phyloP scores from a whole-genome alignment of 1,140 invertebrate species.

The Musca vetustissima region DNA sequence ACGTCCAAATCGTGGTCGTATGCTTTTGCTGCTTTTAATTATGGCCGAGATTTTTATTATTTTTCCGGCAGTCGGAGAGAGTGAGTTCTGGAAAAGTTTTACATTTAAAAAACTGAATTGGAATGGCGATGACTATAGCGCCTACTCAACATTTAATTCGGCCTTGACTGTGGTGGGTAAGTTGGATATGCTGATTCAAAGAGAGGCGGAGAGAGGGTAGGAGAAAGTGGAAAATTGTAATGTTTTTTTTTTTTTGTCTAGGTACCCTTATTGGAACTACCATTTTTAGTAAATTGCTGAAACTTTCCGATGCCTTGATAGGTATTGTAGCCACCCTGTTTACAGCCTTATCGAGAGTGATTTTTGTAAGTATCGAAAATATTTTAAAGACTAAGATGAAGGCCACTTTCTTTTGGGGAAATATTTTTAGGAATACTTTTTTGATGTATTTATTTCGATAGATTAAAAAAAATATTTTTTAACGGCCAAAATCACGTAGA shows the following conservation, averaged over 20 bases:
- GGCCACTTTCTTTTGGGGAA: too few relatives aligned
- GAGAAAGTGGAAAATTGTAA: too few relatives aligned
- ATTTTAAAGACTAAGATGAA: too few relatives aligned
- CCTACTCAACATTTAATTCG: constrained; percentile 42
- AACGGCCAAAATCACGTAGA: too few relatives aligned
- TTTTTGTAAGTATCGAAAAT: constrained; percentile 50
- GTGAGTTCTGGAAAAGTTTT: constrained; percentile 49
- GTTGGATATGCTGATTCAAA: background rate
- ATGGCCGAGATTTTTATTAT: constrained; percentile 46
- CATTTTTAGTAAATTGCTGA: constrained; percentile 49
- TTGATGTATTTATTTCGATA: too few relatives aligned
- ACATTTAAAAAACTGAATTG: constrained; percentile 49
- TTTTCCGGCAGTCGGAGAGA: constrained; percentile 45
- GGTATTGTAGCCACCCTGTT: constrained; percentile 45
- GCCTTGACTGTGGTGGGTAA: constrained; percentile 35
- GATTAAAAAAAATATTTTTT: too few relatives aligned
- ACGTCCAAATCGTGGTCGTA: constrained; percentile 43
- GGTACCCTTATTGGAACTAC: constrained; percentile 52
- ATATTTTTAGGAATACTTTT: too few relatives aligned
- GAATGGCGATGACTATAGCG: constrained; percentile 51
- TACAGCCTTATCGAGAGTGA: constrained; percentile 41
- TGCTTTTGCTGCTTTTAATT: constrained; percentile 44
- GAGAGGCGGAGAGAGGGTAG: background rate
- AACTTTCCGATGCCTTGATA: constrained; percentile 47
- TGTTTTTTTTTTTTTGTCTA: background rate